These are phyloP conservation scores for Nothocercus nigrocapillus DNA, from an alignment of 2,113 vertebrate genomes.

Conservation along the genomic window DNA sequence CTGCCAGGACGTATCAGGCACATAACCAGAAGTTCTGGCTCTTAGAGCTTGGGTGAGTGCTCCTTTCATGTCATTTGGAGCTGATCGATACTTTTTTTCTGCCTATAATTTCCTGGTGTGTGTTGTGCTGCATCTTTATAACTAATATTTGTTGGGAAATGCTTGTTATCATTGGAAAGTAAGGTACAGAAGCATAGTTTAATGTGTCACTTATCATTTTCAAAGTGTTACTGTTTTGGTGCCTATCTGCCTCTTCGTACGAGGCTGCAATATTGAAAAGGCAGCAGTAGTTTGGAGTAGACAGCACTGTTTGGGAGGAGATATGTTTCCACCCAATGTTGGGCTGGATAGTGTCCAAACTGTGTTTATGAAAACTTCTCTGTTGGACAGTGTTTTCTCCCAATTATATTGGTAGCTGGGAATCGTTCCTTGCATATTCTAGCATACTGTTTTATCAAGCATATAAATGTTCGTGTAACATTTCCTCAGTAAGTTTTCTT, in stretches of 20 bases:
- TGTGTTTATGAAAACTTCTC: neutral
- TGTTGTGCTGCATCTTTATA: constrained; percentile 23
- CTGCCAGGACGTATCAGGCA: constrained; percentile 1
- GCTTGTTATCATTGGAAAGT: constrained; percentile 1
- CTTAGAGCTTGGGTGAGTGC: accelerated
- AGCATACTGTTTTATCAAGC: neutral
- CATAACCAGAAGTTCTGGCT: neutral
- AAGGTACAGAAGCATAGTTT: constrained; percentile 42
- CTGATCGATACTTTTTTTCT: constrained; percentile 25
- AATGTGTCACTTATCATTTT: constrained; percentile 35
- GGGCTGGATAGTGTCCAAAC: neutral
- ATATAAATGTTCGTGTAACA: neutral
- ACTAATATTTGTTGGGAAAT: constrained; percentile 23
- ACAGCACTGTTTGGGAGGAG: neutral
- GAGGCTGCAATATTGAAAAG: accelerated
- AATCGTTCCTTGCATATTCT: neutral
- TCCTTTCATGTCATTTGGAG: neutral
- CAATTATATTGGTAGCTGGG: neutral
- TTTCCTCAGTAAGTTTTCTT: neutral
- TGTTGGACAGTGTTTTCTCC: neutral
- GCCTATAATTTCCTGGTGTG: constrained; percentile 6
- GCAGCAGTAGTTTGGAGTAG: neutral
- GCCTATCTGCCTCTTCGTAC: neutral
- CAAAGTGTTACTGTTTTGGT: constrained; percentile 7
- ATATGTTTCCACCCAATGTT: neutral